Conservation (phyloP, 2,888 invertebrate genomes). For the Hypolimnas misippus region DNA sequence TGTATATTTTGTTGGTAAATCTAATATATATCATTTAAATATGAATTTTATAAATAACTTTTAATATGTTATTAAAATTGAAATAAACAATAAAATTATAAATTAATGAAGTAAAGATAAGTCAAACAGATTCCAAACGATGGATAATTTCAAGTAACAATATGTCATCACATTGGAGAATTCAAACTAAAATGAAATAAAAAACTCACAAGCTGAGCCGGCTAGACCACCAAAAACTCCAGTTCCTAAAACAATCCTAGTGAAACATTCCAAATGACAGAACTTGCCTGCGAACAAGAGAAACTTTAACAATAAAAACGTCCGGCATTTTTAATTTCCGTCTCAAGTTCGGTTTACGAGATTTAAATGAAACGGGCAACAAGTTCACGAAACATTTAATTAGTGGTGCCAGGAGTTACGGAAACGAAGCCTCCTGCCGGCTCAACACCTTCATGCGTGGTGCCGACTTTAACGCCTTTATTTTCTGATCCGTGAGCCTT, state of each 20-base stretch:
- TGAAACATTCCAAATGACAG: slow-evolving; percentile 47
- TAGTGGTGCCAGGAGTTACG: slow-evolving; percentile 59
- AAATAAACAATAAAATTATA: too few relatives aligned
- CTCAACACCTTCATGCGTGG: too few relatives aligned
- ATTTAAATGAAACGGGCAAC: slow-evolving; percentile 69
- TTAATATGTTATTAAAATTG: too few relatives aligned
- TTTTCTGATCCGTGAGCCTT: too few relatives aligned
- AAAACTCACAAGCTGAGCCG: slow-evolving; percentile 1
- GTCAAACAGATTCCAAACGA: too few relatives aligned
- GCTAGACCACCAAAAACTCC: slow-evolving; percentile 24
- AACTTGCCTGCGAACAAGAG: slow-evolving; percentile 51
- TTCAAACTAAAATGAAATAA: neutral
- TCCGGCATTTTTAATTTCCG: slow-evolving; percentile 69
- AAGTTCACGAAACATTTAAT: slow-evolving; percentile 73
- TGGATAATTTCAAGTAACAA: too few relatives aligned
- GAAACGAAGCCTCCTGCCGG: slow-evolving; percentile 64
- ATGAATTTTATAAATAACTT: too few relatives aligned
- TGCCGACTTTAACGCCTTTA: too few relatives aligned
- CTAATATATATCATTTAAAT: too few relatives aligned
- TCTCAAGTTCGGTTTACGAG: slow-evolving; percentile 60
- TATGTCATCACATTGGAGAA: too few relatives aligned
- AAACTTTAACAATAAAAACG: slow-evolving; percentile 68
- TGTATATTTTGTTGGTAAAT: too few relatives aligned
- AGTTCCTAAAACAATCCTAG: slow-evolving; percentile 17
- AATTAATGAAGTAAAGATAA: too few relatives aligned